These are phyloP conservation scores for Eudorcas thomsonii DNA, from an alignment of 2,113 vertebrate species.

Conservation along the genomic window DNA sequence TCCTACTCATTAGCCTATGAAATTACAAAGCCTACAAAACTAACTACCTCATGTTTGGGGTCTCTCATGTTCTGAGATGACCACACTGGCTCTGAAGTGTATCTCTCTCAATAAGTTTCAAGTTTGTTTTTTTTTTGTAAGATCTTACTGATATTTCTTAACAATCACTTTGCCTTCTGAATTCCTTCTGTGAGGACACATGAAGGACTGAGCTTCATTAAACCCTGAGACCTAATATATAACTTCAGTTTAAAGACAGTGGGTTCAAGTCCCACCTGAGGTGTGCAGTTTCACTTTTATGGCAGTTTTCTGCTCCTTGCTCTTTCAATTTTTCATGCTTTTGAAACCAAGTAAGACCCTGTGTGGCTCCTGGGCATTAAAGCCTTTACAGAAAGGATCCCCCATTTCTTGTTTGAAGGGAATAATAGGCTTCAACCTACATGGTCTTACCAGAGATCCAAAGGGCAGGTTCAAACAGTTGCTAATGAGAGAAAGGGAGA, in stretches of 20 bases:
- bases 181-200: not conserved
- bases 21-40: not conserved
- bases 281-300: not conserved
- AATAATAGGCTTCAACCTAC: not conserved
- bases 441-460: not conserved
- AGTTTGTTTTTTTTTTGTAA: not conserved
- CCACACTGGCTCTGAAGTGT: not conserved
- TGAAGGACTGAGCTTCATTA: not conserved
- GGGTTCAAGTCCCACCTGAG: not conserved
- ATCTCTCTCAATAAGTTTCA: not conserved
- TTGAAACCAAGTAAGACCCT: not conserved
- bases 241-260: not conserved
- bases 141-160: not conserved
- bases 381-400: not conserved
- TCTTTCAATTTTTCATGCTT: not conserved
- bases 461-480: not conserved
- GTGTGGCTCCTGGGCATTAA: not conserved
- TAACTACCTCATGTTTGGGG: not conserved
- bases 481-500: not conserved
- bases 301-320: not conserved
- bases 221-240: not conserved
- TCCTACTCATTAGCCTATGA: not conserved
- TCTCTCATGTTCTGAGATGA: not conserved
- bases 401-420: not conserved
- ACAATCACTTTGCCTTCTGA: not conserved